Percentiles rank a stretch among this genome's conserved stretches.
Conservation (phyloP, 2,113 vertebrate species). For the Hippocampus barbouri region DNA sequence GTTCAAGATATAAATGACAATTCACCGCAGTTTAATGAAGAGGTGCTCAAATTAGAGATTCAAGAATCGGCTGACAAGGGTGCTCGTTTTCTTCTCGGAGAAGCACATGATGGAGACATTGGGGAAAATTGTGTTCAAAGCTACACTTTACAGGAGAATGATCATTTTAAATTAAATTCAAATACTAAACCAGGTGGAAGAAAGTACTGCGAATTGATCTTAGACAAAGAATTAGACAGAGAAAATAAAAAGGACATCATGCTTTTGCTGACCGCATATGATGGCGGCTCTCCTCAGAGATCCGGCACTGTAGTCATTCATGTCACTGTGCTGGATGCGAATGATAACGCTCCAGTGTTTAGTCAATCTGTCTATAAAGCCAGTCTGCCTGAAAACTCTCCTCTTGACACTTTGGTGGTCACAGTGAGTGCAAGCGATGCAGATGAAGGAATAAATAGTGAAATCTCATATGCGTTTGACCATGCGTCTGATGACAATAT, state of each 20-base stretch:
- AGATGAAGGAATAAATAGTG: constrained; percentile 74
- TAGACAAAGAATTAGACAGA: constrained; percentile 63
- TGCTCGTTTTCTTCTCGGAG: constrained; percentile 63
- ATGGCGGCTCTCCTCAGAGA: constrained; percentile 64
- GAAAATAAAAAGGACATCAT: constrained; percentile 43
- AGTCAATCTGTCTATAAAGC: constrained; percentile 43
- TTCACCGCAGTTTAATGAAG: constrained; percentile 59
- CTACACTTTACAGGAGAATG: constrained; percentile 61
- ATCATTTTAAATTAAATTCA: constrained; percentile 61
- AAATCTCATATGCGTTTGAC: constrained; percentile 72
- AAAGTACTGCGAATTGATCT: constrained; percentile 44
- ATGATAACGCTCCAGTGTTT: constrained; percentile 61
- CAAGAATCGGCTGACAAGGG: constrained; percentile 45
- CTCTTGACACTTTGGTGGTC: constrained; percentile 41
- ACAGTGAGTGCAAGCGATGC: constrained; percentile 72
- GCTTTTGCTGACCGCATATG: constrained; percentile 53
- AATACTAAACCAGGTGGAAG: constrained; percentile 26
- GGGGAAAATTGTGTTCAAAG: constrained; percentile 67
- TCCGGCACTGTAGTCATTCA: constrained; percentile 58
- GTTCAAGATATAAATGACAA: constrained; percentile 77
- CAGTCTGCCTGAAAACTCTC: constrained; percentile 50
- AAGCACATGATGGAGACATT: constrained; percentile 70
- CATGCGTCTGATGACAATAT: constrained; percentile 56
- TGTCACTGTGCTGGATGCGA: constrained; percentile 55
- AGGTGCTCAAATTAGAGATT: constrained; percentile 56